Evolutionary conservation across 2,113 vertebrate species (phyloP), one percentile per base, ranked within the genome.

Genomic region (Garra rufa): DNA sequence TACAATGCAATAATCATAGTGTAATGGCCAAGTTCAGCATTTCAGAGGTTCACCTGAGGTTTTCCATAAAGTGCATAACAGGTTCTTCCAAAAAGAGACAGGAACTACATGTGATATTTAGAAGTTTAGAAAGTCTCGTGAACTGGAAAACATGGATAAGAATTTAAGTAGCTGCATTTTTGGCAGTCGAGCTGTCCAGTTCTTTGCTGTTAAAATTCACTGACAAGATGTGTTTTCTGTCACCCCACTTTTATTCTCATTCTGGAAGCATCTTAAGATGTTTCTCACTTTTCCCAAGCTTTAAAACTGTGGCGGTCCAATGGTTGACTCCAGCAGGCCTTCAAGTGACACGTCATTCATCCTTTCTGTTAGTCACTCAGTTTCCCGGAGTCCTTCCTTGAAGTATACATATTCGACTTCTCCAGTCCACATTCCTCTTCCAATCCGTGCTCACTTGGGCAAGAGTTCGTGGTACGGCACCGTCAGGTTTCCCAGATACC

Each of bases 401-500:
- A 21, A 19, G 34, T 24, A n/a, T 10, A 69, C 21, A 34, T 57
- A 7, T 41, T 30, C 10, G 28, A 41, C 3, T 15, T 24, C 52
- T 24, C 34, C 75, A 59, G 75, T 41, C 34, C 11, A 52, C 34
- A 28, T 48, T 74, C 43, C 24, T 26, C 65, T 17, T 67, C 30
- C 17, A 21, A 34, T 69, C 9, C 4, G 11, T 19, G 59, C 55
- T 91, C 78, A 91, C 26, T 17, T 50, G 19, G 19, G 38, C 38
- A 91, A 65, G 8, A 95, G 91, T 65, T 96, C 93, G n/a, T 93
- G 87, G 3, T 91, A 90, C 0, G 96, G 85, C 11, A 95, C 85
- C 0, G 91, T 92, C 0, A 99, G 89, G 86, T 94, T 96, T 83
- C 96, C 88, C 28, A 93, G 41, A 90, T 98, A 98, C 98, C 98